These are phyloP conservation scores for Hormaphis cornu DNA, from an alignment of 1,140 invertebrate species.

Conservation along the genomic window DNA sequence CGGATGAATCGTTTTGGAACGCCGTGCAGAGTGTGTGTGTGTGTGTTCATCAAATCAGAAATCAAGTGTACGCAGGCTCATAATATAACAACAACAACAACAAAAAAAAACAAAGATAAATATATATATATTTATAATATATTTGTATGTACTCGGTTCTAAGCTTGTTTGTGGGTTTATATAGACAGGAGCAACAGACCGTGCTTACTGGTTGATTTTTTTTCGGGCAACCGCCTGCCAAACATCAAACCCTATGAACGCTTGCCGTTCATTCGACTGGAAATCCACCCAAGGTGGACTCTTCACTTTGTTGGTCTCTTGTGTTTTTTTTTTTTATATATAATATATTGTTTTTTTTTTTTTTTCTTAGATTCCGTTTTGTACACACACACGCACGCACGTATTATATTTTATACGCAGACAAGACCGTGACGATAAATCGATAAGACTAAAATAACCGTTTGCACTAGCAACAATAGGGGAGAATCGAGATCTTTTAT, in stretches of 20 bases:
- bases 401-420: background rate
- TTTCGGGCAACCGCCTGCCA: conserved; percentile 26
- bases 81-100: too few relatives aligned
- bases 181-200: conserved; percentile 15
- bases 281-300: conserved; percentile 29
- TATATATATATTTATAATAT: background rate
- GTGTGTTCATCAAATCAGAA: background rate
- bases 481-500: background rate
- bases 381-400: background rate
- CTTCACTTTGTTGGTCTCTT: conserved; percentile 29
- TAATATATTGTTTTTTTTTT: background rate
- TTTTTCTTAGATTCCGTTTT: conserved; percentile 5
- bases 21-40: too few relatives aligned
- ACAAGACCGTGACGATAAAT: conserved; percentile 31
- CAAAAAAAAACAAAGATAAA: too few relatives aligned
- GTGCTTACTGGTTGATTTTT: conserved; percentile 25
- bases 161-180: conserved; percentile 11
- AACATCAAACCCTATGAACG: conserved; percentile 28
- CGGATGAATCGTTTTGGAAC: too few relatives aligned
- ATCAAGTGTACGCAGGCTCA: background rate
- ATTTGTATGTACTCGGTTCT: background rate
- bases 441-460: conserved; percentile 32
- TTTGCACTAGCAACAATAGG: conserved; percentile 5
- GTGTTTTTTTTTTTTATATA: background rate
- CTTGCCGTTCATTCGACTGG: conserved; percentile 9